phyloP scores from a whole-genome alignment of 2,113 vertebrate species.

The Arizona elegans region DNA sequence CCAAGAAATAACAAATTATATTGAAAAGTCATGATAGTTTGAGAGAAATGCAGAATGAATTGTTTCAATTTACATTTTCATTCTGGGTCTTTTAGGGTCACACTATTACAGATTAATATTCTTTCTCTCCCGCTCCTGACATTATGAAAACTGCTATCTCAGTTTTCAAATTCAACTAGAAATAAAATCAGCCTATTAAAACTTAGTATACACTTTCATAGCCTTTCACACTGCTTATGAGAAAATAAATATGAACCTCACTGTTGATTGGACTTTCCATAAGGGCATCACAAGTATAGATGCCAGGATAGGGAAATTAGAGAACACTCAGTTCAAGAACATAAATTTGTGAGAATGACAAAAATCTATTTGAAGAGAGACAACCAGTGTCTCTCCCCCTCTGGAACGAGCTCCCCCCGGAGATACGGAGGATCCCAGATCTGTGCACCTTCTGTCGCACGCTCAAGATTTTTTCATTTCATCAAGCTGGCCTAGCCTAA shows the following conservation, averaged over 20 bases:
- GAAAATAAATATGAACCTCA: not conserved
- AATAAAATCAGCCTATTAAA: not conserved
- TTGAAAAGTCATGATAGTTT: constrained; percentile 19
- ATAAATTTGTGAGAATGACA: not conserved
- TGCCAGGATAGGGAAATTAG: not conserved
- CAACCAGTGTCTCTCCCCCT: not conserved
- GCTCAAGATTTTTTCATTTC: too few species aligned
- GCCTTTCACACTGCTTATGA: not conserved
- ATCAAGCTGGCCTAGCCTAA: too few species aligned
- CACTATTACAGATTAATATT: not conserved
- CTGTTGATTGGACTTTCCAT: not conserved
- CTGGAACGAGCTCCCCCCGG: too few species aligned
- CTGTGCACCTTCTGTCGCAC: too few species aligned
- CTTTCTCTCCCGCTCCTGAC: not conserved
- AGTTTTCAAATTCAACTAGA: not conserved
- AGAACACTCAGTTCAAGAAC: not conserved
- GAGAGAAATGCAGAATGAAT: not conserved
- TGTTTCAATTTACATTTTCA: constrained; percentile 4
- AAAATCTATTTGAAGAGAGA: not conserved
- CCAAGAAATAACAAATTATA: not conserved
- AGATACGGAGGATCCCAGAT: too few species aligned
- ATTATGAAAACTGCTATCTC: not conserved
- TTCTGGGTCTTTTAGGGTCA: not conserved
- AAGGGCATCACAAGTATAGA: not conserved
- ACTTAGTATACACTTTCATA: not conserved